Base-by-base conservation (phyloP, 2,888 invertebrate genomes). In the Timandra comae region DNA sequence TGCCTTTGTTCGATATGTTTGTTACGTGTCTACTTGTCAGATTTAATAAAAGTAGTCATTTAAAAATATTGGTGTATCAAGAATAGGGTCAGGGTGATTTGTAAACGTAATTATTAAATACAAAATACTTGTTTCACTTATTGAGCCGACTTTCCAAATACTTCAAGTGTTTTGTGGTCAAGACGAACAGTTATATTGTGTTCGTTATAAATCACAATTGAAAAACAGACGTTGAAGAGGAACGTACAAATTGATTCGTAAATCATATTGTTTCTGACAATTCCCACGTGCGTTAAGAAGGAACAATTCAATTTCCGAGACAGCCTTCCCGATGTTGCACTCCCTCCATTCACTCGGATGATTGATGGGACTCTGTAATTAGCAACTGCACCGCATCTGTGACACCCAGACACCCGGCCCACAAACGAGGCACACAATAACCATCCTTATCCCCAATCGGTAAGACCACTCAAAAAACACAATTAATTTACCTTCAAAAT, bases 291-390 rank as follows among this genome's bases (percentile, higher is more conserved):
- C 27, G 27, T 41, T 35, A 38, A 39, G 41, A 30, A 35, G 28
- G 22, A 36, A 52, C 40, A 30, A 41, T 48, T 45, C 42, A 46
- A 46, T 52, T 50, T 40, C 5, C 43, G 26, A 35, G 38, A 40
- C 41, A 42, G 32, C 33, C 37, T 35, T 30, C 8, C 35, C 43
- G 39, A 32, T 36, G 35, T 32, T 30, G 38, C 38, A 35, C 43
- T 38, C 52, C 45, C 45, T 36, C 47, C 52, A 56, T 60, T 63
- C 55, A 52, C 41, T 46, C 50, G 38, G 50, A 62, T 78, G 79
- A 79, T 80, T 77, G 68, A 80, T 79, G 76, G 58, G 63, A 63
- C 55, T 34, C 63, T 60, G 67, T 79, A 77, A 80, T 80, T 79
- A 80, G 73, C 66, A 59, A 61, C 60, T 56, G 56, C 57, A 55